phyloP scores from a whole-genome alignment of 64 coral and sea anemone species.

The Orbicella faveolata region DNA sequence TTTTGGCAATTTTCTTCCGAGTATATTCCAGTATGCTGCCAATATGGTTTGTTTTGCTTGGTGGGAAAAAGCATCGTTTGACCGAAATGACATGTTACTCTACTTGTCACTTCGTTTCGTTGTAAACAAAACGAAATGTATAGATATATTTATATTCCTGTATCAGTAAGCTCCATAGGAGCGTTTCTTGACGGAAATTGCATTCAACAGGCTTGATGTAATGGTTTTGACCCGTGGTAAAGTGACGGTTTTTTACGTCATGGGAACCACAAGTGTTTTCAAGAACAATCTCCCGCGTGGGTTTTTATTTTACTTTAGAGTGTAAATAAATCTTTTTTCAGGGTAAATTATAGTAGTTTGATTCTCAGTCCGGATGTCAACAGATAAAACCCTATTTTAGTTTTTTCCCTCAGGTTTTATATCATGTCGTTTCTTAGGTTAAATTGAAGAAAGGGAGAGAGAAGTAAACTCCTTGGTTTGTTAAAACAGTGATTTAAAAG shows the following conservation, averaged over 20 bases:
- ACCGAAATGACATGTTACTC: background rate
- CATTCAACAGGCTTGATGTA: conserved; percentile 42
- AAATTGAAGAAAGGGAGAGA: background rate
- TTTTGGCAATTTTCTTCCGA: background rate
- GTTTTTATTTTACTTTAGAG: conserved; percentile 28
- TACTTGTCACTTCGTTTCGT: background rate
- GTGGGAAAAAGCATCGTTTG: background rate
- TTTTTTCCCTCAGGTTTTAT: background rate
- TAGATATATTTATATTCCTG: background rate
- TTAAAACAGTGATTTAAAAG: background rate
- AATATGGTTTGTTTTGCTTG: background rate
- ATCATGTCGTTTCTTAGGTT: background rate
- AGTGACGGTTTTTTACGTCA: conserved; percentile 33
- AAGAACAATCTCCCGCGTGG: conserved; percentile 12
- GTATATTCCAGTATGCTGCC: background rate
- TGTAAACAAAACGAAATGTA: background rate
- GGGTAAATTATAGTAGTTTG: conserved; percentile 32
- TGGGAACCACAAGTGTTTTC: conserved; percentile 13
- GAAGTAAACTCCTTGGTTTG: background rate
- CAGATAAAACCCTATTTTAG: conserved; percentile 13
- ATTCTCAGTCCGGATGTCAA: conserved; percentile 24
- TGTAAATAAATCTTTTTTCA: conserved; percentile 46
- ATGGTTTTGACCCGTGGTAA: conserved; percentile 35
- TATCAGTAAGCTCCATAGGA: background rate
- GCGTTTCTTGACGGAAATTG: background rate